Conservation (phyloP, 2,113 vertebrate species). For the Rousettus leschenaultii region DNA sequence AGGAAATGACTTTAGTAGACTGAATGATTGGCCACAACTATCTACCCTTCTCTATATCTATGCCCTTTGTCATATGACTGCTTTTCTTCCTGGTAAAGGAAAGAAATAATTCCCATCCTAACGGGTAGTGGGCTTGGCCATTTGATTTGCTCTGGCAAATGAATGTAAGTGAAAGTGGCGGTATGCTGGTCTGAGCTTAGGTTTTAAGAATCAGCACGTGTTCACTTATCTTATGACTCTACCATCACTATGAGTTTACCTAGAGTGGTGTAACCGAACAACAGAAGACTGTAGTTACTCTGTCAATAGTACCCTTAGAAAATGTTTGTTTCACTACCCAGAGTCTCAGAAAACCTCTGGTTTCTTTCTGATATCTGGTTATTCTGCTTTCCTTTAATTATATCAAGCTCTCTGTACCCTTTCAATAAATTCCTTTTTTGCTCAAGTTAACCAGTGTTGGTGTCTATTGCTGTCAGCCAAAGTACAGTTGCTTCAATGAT, state of each 20-base stretch:
- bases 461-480: not conserved
- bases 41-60: not conserved
- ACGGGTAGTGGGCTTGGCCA: fast-evolving
- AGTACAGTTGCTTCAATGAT: not conserved
- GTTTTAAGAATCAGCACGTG: not conserved
- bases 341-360: not conserved
- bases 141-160: not conserved
- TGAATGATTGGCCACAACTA: not conserved
- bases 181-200: not conserved
- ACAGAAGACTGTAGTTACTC: not conserved
- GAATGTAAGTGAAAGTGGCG: not conserved
- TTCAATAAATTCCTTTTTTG: not conserved
- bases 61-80: not conserved
- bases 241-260: not conserved
- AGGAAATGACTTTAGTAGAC: not conserved
- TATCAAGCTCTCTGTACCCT: not conserved
- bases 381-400: not conserved
- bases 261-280: not conserved
- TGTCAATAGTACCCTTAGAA: not conserved
- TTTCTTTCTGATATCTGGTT: not conserved
- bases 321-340: not conserved
- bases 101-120: not conserved
- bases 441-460: not conserved
- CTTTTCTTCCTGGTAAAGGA: not conserved
- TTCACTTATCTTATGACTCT: not conserved